Evolutionary conservation across 1,140 invertebrate species (phyloP).

Genomic region (Drosophila rhopaloa): DNA sequence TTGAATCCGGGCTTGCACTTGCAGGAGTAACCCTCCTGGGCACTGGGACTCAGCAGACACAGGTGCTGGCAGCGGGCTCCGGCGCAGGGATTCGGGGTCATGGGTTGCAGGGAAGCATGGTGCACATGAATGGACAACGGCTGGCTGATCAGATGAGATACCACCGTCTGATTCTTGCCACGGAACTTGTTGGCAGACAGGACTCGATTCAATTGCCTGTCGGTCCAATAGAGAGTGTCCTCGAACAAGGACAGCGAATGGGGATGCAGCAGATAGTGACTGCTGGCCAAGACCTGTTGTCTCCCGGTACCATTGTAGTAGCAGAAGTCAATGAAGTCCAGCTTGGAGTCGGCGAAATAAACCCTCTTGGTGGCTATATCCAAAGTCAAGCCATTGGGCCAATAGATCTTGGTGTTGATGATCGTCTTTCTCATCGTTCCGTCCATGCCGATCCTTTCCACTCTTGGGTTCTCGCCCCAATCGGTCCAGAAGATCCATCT

Average conservation of each 20-base stretch:
- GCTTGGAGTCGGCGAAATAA: conserved; percentile 98
- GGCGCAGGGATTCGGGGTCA: conserved; percentile 92
- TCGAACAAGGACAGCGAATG: conserved; percentile 97
- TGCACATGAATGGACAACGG: conserved; percentile 97
- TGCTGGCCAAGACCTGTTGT: conserved; percentile 93
- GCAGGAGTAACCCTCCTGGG: conserved; percentile 91
- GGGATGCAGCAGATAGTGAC: conserved; percentile 97
- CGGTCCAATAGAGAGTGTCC: conserved; percentile 98
- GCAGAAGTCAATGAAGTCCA: conserved; percentile 99
- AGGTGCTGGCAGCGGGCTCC: conserved; percentile 94
- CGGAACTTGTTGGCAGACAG: conserved; percentile 96
- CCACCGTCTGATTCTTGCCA: conserved; percentile 95
- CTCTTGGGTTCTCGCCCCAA: conserved; percentile 98
- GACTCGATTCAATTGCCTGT: conserved; percentile 95
- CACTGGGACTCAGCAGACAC: conserved; percentile 93
- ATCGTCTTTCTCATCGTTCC: conserved; percentile 94
- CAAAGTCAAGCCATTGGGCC: conserved; percentile 98
- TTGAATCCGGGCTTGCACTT: conserved; percentile 96
- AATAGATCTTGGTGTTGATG: conserved; percentile 98
- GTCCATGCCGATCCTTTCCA: conserved; percentile 98
- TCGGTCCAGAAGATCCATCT: conserved; percentile 98
- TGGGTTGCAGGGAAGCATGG: conserved; percentile 96
- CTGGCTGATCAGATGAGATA: conserved; percentile 97
- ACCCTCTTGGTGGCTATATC: conserved; percentile 97
- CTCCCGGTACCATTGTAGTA: conserved; percentile 97